Evolutionary conservation across 2,888 invertebrate species (phyloP).

Genomic region (Bellardia bayeri): DNA sequence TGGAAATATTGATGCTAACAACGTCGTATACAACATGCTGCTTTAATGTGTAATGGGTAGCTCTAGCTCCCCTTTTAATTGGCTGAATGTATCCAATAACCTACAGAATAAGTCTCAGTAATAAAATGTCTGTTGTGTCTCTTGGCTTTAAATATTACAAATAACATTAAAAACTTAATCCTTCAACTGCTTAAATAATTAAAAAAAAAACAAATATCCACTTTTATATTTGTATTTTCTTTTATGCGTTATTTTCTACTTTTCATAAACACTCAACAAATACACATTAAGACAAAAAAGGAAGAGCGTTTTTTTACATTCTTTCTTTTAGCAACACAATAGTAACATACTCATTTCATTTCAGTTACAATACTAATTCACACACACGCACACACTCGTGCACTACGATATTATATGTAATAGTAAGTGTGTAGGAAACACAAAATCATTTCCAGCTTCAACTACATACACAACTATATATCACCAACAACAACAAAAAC

Average conservation of each 20-base stretch:
- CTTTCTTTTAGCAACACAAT: slow-evolving; percentile 39
- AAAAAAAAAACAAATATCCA: background rate
- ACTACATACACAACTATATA: slow-evolving; percentile 43
- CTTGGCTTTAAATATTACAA: too few relatives aligned
- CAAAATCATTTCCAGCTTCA: slow-evolving; percentile 67
- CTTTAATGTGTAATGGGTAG: too few relatives aligned
- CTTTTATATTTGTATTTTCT: background rate
- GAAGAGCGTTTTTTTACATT: slow-evolving; percentile 12
- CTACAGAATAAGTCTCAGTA: too few relatives aligned
- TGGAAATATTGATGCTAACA: too few relatives aligned
- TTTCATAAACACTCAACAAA: slow-evolving; percentile 55
- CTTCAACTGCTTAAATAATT: background rate
- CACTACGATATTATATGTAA: background rate
- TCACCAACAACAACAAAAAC: slow-evolving; percentile 57
- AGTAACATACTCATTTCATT: slow-evolving; percentile 61
- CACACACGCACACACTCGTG: background rate
- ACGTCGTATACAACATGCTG: too few relatives aligned
- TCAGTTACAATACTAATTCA: slow-evolving; percentile 43
- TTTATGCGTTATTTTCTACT: background rate
- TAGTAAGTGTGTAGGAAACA: slow-evolving; percentile 39
- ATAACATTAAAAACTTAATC: background rate
- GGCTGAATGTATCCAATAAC: too few relatives aligned
- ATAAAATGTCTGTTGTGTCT: too few relatives aligned
- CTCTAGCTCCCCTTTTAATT: too few relatives aligned
- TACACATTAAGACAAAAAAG: slow-evolving; percentile 45